Percentiles rank a stretch among this genome's conserved stretches.
Conservation (phyloP, 2,888 invertebrate genomes). For the Plutella xylostella region DNA sequence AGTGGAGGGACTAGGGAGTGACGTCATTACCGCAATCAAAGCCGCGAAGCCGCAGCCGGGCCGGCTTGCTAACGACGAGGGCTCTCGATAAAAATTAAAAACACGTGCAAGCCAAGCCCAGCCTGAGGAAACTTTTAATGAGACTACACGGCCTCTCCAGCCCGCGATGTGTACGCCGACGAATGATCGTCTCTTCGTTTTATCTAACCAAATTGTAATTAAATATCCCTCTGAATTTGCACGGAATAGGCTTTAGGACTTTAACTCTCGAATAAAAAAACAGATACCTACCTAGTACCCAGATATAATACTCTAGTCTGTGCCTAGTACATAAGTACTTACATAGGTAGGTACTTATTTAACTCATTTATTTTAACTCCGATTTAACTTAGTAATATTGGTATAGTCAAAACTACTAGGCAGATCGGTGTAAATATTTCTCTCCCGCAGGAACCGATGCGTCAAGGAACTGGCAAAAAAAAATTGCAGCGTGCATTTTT, state of each 20-base stretch:
- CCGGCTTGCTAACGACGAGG: slow-evolving; percentile 50
- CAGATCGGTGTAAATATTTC: too few relatives aligned
- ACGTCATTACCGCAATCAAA: slow-evolving; percentile 69
- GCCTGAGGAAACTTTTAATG: slow-evolving; percentile 70
- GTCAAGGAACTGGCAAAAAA: slow-evolving; percentile 2
- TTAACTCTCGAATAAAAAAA: too few relatives aligned
- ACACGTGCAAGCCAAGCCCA: slow-evolving; percentile 67
- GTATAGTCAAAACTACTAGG: too few relatives aligned
- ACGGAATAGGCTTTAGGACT: too few relatives aligned
- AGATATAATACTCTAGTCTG: too few relatives aligned
- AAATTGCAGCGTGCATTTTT: slow-evolving; percentile 40
- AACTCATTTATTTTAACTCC: too few relatives aligned
- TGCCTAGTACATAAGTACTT: too few relatives aligned
- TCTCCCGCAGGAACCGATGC: too few relatives aligned
- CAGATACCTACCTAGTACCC: too few relatives aligned
- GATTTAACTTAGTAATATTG: too few relatives aligned
- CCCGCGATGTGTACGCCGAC: slow-evolving; percentile 11
- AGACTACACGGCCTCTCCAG: slow-evolving; percentile 53
- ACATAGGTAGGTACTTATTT: too few relatives aligned
- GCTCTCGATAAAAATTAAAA: slow-evolving; percentile 71
- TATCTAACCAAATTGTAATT: neutral
- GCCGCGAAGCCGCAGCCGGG: slow-evolving; percentile 37
- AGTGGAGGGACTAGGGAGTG: slow-evolving; percentile 35
- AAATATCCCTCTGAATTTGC: too few relatives aligned
- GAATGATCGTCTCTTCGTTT: neutral